These are phyloP conservation scores for Ammospiza caudacuta DNA, from an alignment of 2,113 vertebrate genomes.

Conservation along the genomic window DNA sequence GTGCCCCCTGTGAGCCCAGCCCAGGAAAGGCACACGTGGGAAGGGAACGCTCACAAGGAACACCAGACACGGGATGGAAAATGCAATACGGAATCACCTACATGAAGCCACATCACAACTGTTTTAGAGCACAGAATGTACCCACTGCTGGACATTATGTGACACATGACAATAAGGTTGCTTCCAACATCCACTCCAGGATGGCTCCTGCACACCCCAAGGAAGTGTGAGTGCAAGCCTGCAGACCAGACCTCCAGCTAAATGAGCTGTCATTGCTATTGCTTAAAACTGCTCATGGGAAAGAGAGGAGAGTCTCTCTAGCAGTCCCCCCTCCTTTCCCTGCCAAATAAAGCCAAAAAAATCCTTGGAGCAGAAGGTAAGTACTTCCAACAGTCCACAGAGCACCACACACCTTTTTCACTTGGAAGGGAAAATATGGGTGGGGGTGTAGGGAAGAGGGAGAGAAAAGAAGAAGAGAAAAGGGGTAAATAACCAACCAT, in stretches of 20 bases:
- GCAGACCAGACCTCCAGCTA: neutral
- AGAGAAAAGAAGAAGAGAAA: neutral
- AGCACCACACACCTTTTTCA: neutral
- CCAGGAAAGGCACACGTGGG: rapidly evolving
- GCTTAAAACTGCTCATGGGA: neutral
- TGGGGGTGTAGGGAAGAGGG: neutral
- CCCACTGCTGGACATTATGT: neutral
- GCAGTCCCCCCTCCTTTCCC: neutral
- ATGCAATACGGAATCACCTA: neutral
- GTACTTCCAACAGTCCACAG: neutral
- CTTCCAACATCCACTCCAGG: neutral
- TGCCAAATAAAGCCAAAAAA: neutral
- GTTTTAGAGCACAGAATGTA: neutral
- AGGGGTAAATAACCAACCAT: neutral
- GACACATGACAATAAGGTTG: neutral
- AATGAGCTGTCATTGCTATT: neutral
- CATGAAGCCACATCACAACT: neutral
- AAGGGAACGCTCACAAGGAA: neutral
- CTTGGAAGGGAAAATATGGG: neutral
- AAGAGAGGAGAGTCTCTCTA: neutral
- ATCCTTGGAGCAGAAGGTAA: neutral
- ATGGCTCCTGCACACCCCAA: neutral
- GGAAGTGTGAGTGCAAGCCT: neutral
- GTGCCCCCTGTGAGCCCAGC: neutral
- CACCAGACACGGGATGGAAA: neutral